Evolutionary conservation across 2,113 vertebrate species (phyloP), one percentile per base, ranked within the genome.

Genomic region (Nerophis ophidion): DNA sequence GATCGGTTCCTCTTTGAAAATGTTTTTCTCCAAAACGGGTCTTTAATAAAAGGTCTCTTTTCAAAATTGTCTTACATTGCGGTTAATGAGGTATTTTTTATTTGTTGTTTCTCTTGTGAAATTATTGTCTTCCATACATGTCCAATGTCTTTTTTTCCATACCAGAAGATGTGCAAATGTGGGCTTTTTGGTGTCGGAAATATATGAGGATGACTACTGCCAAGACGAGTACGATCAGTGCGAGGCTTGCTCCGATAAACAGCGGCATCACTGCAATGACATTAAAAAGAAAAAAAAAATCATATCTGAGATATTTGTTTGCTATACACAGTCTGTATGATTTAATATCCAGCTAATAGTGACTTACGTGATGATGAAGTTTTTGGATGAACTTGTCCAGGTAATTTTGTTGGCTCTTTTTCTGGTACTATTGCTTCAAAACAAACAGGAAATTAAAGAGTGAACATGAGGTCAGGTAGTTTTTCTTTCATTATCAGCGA

Each of bases 191-290:
- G 51, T 70, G 48, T 71, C 40, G 82, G 46, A 77, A 71, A 46
- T 81, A 74, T 11, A 77, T 61, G 5, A 81, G 16, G 15, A 86
- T 33, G 7, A 53, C 19, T 0, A 55, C 6, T 0, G 45, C 64
- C 17, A 81, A 58, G 16, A 58, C 14, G 34, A 83, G 42, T 45
- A 71, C 3, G 11, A 67, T 48, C 10, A 50, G 16, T 1, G 59
- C 62, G 0, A 87, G 71, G 61, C 71, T 52, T 9, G 40, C 61
- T 51, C 76, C 72, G 0, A 72, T 58, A 9, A 66, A 83, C 35
- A 83, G 0, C 26, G 68, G 13, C 7, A 0, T 63, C 7, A n/a
- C 86, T 87, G 74, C 54, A 33, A 80, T 63, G 38, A 44, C 10
- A 44, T 12, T 44, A 4, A 12, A 26, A 26, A 26, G 26, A 48